Conservation (phyloP, 2,113 vertebrate genomes). For the Pycnonotus jocosus region DNA sequence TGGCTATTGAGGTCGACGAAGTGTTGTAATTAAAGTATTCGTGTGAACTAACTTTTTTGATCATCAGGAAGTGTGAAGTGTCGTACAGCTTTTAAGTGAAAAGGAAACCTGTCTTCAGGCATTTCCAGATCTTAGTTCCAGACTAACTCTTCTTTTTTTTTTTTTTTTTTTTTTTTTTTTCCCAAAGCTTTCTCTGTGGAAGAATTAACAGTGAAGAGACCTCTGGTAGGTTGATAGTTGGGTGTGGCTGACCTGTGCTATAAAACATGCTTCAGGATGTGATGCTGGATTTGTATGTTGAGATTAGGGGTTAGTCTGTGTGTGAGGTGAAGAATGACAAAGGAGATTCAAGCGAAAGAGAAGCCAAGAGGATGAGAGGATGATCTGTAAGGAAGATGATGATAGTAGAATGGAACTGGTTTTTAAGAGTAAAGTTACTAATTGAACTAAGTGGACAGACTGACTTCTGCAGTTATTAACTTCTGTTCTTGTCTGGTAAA, state of each 20-base stretch:
- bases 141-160: not conserved
- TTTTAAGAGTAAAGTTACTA: not conserved
- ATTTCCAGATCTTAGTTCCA: not conserved
- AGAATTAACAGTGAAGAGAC: not conserved
- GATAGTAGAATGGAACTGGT: not conserved
- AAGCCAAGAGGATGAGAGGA: not conserved
- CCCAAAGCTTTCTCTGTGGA: accelerated
- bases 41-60: not conserved
- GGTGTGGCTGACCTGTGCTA: not conserved
- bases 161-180: too few relatives aligned
- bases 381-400: not conserved
- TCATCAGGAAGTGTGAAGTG: accelerated
- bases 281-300: not conserved
- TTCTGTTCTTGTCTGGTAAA: not conserved
- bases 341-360: not conserved
- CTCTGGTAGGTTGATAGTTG: not conserved
- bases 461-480: not conserved
- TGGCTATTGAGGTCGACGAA: not conserved
- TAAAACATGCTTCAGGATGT: not conserved
- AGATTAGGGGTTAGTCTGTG: not conserved
- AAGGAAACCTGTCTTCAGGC: too few relatives aligned
- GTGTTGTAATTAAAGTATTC: accelerated
- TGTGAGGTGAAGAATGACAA: not conserved
- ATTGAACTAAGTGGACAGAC: not conserved
- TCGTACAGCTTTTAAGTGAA: accelerated